Conservation (phyloP, 1,140 invertebrate species). For the Onthophagus taurus region DNA sequence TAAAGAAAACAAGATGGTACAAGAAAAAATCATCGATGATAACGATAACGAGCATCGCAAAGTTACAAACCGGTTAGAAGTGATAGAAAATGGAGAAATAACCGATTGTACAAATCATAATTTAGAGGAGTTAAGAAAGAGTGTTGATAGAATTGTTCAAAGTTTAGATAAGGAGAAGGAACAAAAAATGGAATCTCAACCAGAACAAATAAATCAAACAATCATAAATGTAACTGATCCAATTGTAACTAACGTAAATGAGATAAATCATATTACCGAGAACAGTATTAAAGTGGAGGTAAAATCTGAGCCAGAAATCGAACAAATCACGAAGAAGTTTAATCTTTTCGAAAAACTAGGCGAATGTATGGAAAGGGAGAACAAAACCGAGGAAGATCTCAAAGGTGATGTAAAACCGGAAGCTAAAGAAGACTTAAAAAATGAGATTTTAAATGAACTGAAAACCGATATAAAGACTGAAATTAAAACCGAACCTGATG, state of each 20-base stretch:
- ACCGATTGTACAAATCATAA: constrained; percentile 33
- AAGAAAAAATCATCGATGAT: constrained; percentile 23
- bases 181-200: constrained; percentile 25
- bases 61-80: constrained; percentile 28
- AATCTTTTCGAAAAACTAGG: constrained; percentile 37
- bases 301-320: constrained; percentile 21
- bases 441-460: constrained; percentile 35
- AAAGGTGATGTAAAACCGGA: constrained; percentile 43
- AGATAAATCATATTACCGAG: background rate
- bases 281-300: constrained; percentile 13
- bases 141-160: constrained; percentile 46
- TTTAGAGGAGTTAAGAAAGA: constrained; percentile 44
- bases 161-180: constrained; percentile 26
- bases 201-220: constrained; percentile 13
- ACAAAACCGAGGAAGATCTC: constrained; percentile 41
- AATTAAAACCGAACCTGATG: constrained; percentile 40
- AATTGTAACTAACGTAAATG: constrained; percentile 1
- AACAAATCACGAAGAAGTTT: constrained; percentile 30
- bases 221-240: too few relatives aligned
- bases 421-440: constrained; percentile 41
- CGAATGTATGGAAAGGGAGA: constrained; percentile 37
- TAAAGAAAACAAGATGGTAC: too few relatives aligned
- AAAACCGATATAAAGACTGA: constrained; percentile 39
- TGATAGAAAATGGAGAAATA: constrained; percentile 31
- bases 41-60: constrained; percentile 33